These are phyloP conservation scores for Drosophila ficusphila DNA, from an alignment of 1,140 invertebrate genomes.

Conservation along the genomic window DNA sequence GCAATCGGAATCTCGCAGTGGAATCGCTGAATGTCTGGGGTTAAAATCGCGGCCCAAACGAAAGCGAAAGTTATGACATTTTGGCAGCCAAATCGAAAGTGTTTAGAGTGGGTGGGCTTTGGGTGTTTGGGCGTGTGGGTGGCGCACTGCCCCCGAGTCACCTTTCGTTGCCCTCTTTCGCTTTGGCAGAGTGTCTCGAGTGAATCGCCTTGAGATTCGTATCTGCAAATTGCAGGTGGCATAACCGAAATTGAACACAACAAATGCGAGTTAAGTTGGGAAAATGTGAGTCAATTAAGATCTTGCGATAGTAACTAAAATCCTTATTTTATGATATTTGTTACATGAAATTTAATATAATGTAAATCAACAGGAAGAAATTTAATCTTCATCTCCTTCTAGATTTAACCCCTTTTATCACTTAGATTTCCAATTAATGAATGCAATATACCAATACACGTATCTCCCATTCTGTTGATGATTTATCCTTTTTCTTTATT, in stretches of 20 bases:
- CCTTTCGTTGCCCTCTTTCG: not conserved
- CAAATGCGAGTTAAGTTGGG: not conserved
- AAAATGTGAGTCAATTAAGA: no score
- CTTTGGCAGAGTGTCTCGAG: not conserved
- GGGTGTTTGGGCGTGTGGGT: no score
- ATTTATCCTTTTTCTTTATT: slow-evolving; percentile 8
- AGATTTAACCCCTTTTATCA: no score
- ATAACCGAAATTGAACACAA: not conserved
- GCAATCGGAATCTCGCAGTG: slow-evolving; percentile 13
- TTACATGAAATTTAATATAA: no score
- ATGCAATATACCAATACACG: not conserved
- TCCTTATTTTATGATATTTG: no score
- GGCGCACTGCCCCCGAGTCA: not conserved
- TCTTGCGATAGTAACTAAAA: no score
- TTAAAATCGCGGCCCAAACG: slow-evolving; percentile 31
- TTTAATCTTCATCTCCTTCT: no score
- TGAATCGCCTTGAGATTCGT: slow-evolving; percentile 29
- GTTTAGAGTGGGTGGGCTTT: slow-evolving; percentile 29
- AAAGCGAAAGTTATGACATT: slow-evolving; percentile 79
- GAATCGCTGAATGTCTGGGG: slow-evolving; percentile 17
- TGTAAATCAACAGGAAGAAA: no score
- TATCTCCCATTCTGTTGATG: not conserved
- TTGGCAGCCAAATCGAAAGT: slow-evolving; percentile 67
- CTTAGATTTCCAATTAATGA: slow-evolving; percentile 3
- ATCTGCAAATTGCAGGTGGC: slow-evolving; percentile 66